Percentiles rank a stretch among this genome's conserved stretches.
These are phyloP conservation scores for Tautogolabrus adspersus DNA, from an alignment of 2,113 vertebrate species.

Conservation along the genomic window DNA sequence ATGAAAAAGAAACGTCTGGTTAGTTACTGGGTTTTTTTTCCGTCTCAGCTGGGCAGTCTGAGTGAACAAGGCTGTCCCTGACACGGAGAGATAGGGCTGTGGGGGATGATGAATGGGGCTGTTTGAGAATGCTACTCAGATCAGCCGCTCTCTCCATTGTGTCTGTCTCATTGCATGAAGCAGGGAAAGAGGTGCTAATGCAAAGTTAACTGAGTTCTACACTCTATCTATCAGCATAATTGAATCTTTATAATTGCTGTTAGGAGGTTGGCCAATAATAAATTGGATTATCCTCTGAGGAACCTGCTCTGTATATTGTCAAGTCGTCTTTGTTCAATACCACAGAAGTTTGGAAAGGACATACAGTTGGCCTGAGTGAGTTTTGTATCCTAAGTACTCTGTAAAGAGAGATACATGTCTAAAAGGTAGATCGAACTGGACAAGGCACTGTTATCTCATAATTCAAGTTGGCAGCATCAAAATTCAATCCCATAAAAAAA, in stretches of 20 bases:
- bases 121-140: constrained; percentile 62
- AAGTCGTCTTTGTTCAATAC: constrained; percentile 58
- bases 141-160: constrained; percentile 47
- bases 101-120: constrained; percentile 76
- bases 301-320: constrained; percentile 30
- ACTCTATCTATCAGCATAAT: constrained; percentile 55
- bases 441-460: constrained; percentile 43
- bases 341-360: constrained; percentile 53
- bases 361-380: constrained; percentile 22
- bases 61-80: constrained; percentile 66
- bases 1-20: constrained; percentile 31
- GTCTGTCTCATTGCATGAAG: constrained; percentile 34
- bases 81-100: constrained; percentile 58
- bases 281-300: constrained; percentile 54
- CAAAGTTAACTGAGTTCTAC: constrained; percentile 64
- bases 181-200: constrained; percentile 40
- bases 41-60: constrained; percentile 53
- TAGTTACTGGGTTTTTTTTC: constrained; percentile 38
- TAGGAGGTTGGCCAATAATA: constrained; percentile 51
- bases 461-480: constrained; percentile 27
- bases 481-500: constrained; percentile 18
- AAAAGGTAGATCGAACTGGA: constrained; percentile 52
- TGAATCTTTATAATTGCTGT: constrained; percentile 65
- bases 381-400: constrained; percentile 41
- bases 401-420: constrained; percentile 28